phyloP scores from a whole-genome alignment of 1,140 invertebrate species.

The Vollenhovia emeryi region DNA sequence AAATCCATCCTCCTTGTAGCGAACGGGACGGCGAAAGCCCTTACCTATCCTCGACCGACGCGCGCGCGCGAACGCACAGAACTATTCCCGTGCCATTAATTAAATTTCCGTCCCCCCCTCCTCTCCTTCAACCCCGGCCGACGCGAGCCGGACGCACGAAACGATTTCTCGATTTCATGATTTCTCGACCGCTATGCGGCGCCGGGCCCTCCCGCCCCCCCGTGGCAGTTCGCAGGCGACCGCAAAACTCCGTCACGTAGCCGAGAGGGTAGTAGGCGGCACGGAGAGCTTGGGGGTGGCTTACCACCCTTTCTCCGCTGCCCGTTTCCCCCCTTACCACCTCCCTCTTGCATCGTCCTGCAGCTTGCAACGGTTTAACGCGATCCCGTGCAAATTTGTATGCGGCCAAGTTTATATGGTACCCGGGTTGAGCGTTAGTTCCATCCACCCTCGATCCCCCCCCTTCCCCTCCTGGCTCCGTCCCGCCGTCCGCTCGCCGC shows the following conservation, averaged over 20 bases:
- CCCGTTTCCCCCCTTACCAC: background rate
- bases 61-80: conserved; percentile 25
- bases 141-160: conserved; percentile 19
- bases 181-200: conserved; percentile 32
- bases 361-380: conserved; percentile 70
- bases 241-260: conserved; percentile 49
- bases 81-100: conserved; percentile 58
- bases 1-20: conserved; percentile 12
- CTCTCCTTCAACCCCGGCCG: background rate
- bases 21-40: background rate
- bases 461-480: background rate
- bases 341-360: background rate
- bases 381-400: conserved; percentile 76
- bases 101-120: conserved; percentile 50
- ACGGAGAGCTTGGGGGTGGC: background rate
- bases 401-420: conserved; percentile 76
- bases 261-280: conserved; percentile 43
- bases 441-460: conserved; percentile 20
- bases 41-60: background rate
- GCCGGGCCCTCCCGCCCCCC: background rate
- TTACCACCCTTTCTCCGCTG: background rate
- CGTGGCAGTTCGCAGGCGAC: conserved; percentile 39
- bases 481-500: background rate
- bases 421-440: conserved; percentile 69
- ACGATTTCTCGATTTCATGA: conserved; percentile 57